phyloP scores from a whole-genome alignment of 2,888 invertebrate species.

The Phytoseiulus persimilis region DNA sequence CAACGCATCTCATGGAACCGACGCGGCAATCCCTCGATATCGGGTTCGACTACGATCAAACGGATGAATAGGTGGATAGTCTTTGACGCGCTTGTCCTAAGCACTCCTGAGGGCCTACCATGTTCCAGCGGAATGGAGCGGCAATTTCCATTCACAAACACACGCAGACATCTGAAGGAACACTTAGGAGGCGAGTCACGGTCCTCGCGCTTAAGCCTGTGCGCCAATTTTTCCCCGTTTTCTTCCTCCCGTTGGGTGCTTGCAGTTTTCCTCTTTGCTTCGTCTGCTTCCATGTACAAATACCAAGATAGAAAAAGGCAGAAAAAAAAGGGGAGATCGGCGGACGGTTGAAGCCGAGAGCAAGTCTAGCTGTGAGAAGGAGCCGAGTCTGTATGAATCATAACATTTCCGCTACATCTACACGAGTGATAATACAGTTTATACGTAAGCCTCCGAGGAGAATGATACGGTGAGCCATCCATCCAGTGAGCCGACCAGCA shows the following conservation, averaged over 20 bases:
- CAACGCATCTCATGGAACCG: no score
- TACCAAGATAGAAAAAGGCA: no score
- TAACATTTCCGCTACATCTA: not conserved
- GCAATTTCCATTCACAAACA: not conserved
- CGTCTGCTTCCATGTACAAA: not conserved
- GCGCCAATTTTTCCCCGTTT: not conserved
- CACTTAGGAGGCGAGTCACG: not conserved
- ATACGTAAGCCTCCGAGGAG: not conserved
- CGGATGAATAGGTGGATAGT: no score
- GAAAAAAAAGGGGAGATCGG: not conserved
- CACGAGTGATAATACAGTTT: not conserved
- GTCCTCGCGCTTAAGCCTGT: not conserved
- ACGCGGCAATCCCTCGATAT: no score
- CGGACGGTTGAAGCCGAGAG: not conserved
- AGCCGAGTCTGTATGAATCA: not conserved
- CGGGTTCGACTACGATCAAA: no score
- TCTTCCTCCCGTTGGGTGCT: not conserved
- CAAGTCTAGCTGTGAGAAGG: not conserved
- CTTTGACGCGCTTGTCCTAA: no score
- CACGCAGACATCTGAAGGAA: not conserved
- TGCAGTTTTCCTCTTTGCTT: not conserved
- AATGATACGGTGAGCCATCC: not conserved
- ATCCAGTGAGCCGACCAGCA: not conserved
- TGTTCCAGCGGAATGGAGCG: not conserved
- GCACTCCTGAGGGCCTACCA: no score